Evolutionary conservation across 2,113 vertebrate genomes (phyloP).

Genomic region (Mastomys natalensis): DNA sequence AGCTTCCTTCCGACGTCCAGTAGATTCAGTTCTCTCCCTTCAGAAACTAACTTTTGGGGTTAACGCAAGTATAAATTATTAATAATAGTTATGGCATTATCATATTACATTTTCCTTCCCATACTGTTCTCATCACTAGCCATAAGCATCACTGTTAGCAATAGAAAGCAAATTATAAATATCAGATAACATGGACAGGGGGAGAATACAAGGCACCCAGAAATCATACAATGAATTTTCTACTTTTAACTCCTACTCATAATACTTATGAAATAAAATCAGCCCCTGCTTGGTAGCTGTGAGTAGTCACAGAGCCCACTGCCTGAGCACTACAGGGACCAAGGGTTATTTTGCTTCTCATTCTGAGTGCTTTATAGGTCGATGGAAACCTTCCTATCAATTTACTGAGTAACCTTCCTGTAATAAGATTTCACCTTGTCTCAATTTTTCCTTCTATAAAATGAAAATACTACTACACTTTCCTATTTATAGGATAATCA

Average conservation of each 20-base stretch:
- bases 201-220: not conserved
- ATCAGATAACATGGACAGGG: not conserved
- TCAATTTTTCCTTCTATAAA: conserved; percentile 68
- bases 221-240: not conserved
- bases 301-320: conserved; percentile 54
- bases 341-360: conserved; percentile 36
- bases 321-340: not conserved
- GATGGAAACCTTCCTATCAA: conserved; percentile 64
- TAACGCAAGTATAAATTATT: conserved; percentile 46
- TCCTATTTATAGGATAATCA: conserved; percentile 66
- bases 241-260: conserved; percentile 38
- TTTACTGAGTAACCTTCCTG: conserved; percentile 52
- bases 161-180: conserved; percentile 50
- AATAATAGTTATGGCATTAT: conserved; percentile 2
- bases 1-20: not conserved
- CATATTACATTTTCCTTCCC: not conserved
- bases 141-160: not conserved
- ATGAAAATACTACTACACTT: conserved; percentile 56
- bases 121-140: not conserved
- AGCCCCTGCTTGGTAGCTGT: not conserved
- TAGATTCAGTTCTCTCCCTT: not conserved
- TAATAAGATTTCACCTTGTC: conserved; percentile 68
- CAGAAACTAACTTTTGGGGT: conserved; percentile 27
- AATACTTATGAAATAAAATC: conserved; percentile 36
- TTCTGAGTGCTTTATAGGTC: conserved; percentile 54